A percentile compares a stretch with the other conserved stretches of the same genome.
These are phyloP conservation scores for Zeus faber DNA, from an alignment of 2,113 vertebrate genomes.

Conservation along the genomic window DNA sequence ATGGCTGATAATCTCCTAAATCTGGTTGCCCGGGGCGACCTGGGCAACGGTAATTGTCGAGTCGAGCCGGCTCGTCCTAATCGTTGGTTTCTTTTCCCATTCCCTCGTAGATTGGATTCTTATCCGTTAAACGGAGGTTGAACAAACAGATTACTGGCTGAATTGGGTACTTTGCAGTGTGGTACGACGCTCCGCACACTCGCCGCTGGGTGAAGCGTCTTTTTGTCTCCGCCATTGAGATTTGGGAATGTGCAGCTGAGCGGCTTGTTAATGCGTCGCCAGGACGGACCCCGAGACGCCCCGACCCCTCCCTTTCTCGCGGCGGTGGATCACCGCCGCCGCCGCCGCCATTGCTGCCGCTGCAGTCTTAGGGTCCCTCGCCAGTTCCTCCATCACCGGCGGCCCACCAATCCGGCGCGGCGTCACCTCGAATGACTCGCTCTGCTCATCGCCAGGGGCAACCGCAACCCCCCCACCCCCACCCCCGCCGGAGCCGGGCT, in stretches of 20 bases:
- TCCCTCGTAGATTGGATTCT: no score
- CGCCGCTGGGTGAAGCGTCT: background rate
- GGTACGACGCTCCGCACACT: background rate
- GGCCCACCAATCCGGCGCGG: conserved; percentile 42
- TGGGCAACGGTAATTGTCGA: no score
- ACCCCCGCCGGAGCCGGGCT: conserved; percentile 34
- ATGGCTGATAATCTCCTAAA: no score
- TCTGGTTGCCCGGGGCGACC: no score
- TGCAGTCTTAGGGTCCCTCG: conserved; percentile 10
- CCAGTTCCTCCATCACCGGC: conserved; percentile 24
- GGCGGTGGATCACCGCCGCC: conserved; percentile 20
- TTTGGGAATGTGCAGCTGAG: conserved; percentile 7
- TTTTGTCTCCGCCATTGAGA: background rate
- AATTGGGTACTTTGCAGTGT: no score
- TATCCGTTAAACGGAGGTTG: no score
- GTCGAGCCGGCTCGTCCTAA: no score
- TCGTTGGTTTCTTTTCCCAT: no score
- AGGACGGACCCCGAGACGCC: conserved; percentile 6
- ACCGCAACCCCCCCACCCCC: conserved; percentile 36
- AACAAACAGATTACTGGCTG: no score
- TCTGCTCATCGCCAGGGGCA: conserved; percentile 61
- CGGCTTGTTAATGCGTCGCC: background rate
- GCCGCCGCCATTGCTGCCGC: no score
- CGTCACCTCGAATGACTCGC: conserved; percentile 53
- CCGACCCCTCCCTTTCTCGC: conserved; percentile 24